These are phyloP conservation scores for Nymphalis io DNA, from an alignment of 1,140 invertebrate species.

Conservation along the genomic window DNA sequence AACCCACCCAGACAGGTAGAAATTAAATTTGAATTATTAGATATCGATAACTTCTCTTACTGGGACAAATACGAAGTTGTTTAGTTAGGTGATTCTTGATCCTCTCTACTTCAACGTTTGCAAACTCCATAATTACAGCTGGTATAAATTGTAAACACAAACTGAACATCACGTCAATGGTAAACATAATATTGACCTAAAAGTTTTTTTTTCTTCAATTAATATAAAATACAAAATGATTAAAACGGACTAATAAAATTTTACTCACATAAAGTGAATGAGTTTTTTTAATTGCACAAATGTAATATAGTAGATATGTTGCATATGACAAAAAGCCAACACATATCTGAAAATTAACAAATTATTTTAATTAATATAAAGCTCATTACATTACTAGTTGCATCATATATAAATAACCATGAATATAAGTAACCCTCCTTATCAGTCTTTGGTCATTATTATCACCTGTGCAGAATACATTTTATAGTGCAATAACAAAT, in stretches of 20 bases:
- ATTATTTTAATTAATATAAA: neutral
- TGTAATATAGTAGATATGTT: neutral
- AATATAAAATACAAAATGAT: neutral
- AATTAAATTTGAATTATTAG: too few species aligned
- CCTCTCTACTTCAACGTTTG: conserved; percentile 7
- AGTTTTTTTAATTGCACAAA: neutral
- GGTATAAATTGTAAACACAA: conserved; percentile 11
- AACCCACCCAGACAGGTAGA: too few species aligned
- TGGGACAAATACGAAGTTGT: neutral
- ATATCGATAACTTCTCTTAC: too few species aligned
- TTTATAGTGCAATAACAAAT: too few species aligned
- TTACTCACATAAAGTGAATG: neutral
- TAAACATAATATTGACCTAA: neutral
- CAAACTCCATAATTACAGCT: conserved; percentile 14
- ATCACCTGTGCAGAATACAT: too few species aligned
- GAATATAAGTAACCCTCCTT: neutral
- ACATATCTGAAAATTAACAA: conserved; percentile 17
- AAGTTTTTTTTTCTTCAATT: neutral
- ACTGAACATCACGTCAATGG: conserved; percentile 1
- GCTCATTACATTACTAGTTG: too few species aligned
- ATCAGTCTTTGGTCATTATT: too few species aligned
- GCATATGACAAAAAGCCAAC: conserved; percentile 5
- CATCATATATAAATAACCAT: neutral
- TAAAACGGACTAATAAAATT: neutral
- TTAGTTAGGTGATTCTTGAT: conserved; percentile 3